phyloP scores from a whole-genome alignment of 2,888 invertebrate species.

The Crocallis elinguaria region DNA sequence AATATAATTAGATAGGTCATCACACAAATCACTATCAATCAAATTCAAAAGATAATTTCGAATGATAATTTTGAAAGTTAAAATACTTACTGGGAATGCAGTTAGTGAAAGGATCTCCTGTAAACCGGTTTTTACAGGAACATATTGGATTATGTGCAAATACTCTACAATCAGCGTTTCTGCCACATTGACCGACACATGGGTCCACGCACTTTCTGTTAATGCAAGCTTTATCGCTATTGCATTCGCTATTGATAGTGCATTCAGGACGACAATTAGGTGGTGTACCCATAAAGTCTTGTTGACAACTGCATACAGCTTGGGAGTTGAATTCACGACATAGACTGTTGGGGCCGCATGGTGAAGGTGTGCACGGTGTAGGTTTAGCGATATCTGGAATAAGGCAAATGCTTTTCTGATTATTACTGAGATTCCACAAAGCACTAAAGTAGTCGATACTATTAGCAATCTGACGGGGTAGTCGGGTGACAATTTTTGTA shows the following conservation, averaged over 20 bases:
- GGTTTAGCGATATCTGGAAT: slow-evolving; percentile 68
- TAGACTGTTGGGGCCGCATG: slow-evolving; percentile 91
- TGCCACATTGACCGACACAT: slow-evolving; percentile 91
- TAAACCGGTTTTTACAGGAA: slow-evolving; percentile 88
- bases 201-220: slow-evolving; percentile 92
- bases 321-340: slow-evolving; percentile 88
- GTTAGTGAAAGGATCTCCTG: slow-evolving; percentile 90
- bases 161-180: slow-evolving; percentile 91
- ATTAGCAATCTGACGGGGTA: too few species aligned
- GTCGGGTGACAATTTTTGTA: too few species aligned
- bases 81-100: slow-evolving; percentile 75
- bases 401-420: not conserved
- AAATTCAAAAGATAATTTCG: not conserved
- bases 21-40: not conserved
- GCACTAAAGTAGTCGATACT: too few species aligned
- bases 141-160: slow-evolving; percentile 93
- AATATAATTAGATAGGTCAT: not conserved
- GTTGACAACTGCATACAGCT: slow-evolving; percentile 89
- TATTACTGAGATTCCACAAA: too few species aligned
- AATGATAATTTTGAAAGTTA: not conserved
- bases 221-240: slow-evolving; percentile 89
- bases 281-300: slow-evolving; percentile 90
- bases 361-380: slow-evolving; percentile 88
- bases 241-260: slow-evolving; percentile 91
- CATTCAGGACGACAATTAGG: slow-evolving; percentile 93